Base-by-base conservation (phyloP, 2,113 vertebrate genomes). In the Heliornis fulica region DNA sequence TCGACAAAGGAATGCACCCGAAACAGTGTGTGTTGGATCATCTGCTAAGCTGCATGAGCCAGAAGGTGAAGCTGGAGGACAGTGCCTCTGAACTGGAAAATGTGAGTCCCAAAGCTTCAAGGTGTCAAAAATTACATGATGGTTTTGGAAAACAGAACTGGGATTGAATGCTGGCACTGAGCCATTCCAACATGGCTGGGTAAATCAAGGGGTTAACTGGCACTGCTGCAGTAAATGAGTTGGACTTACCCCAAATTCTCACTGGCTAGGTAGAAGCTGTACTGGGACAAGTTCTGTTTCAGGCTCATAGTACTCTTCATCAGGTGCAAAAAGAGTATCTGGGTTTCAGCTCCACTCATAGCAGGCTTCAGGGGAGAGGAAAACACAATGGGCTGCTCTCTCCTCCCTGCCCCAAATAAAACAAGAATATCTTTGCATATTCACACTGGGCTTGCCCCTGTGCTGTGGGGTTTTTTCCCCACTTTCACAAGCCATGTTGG, bases 1-100 rank as follows among this genome's bases (percentile, higher is more conserved):
- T 98, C 70, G 98, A 98, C 90, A 98, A 97, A 93, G 98, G 98
- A 32, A 97, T 98, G 95, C 98, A 99, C 45, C 98, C 98, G 6
- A 98, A 98, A 29, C 98, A 99, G 81, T 95, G 95, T 19, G 90
- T 98, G 4, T 46, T 98, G 96, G 97, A 98, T 19, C 95, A 94
- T 28, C 96, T 99, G 75, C 97, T 98, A 8, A 74, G 94, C 77
- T 97, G 97, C 61, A 14, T 87, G 15, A 97, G 95, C 88, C 97
- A 97, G 15, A 98, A 97, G 93, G 9, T 50, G 53, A 89, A 97
- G 11, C 94, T 98, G 72, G 97, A 98, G 92, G 96, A 95, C 75
- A 95, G 7, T 6, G 94, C 97, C 5, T 87, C 89, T 3, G 87
- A 97, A 29, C 81, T 98, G 90, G 96, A 98, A 91, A 97, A 97